Evolutionary conservation across 1,140 invertebrate species (phyloP).

Genomic region (Drosophila guanche): DNA sequence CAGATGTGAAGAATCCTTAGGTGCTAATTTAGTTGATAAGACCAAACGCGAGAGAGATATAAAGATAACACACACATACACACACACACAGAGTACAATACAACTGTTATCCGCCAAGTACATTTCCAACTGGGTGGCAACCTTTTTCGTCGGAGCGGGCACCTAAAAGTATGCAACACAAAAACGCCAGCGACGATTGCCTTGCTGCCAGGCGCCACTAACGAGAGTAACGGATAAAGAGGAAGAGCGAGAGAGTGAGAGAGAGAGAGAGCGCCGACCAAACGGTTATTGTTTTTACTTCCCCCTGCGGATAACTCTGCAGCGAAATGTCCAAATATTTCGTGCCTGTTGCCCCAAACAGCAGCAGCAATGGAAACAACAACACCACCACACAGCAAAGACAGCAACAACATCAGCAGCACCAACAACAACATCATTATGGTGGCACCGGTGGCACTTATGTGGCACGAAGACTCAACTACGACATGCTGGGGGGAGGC

Average conservation of each 20-base stretch:
- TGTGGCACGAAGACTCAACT: conserved; percentile 66
- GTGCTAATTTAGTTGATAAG: conserved; percentile 83
- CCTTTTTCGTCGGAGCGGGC: conserved; percentile 20
- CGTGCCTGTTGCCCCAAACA: conserved; percentile 58
- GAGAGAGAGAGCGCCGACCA: conserved; percentile 22
- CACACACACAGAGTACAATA: conserved; percentile 66
- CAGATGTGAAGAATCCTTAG: conserved; percentile 83
- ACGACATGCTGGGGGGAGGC: conserved; percentile 33
- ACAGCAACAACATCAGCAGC: conserved; percentile 35
- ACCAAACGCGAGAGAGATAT: conserved; percentile 39
- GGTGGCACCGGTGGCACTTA: conserved; percentile 40
- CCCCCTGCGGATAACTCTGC: conserved; percentile 33
- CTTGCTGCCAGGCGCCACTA: conserved; percentile 30
- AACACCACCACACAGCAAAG: conserved; percentile 35
- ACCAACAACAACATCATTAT: conserved; percentile 47
- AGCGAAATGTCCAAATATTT: conserved; percentile 82
- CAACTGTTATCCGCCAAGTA: conserved; percentile 18
- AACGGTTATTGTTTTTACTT: conserved; percentile 1
- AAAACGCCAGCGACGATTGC: conserved; percentile 21
- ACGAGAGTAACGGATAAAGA: conserved; percentile 10
- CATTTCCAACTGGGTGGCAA: conserved; percentile 59
- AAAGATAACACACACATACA: conserved; percentile 14
- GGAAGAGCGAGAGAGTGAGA: conserved; percentile 24
- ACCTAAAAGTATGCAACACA: conserved; percentile 71
- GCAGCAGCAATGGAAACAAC: conserved; percentile 36